Evolutionary conservation across 2,113 vertebrate species (phyloP), one percentile per base, ranked within the genome.

Genomic region (Myrmophylax atrothorax): DNA sequence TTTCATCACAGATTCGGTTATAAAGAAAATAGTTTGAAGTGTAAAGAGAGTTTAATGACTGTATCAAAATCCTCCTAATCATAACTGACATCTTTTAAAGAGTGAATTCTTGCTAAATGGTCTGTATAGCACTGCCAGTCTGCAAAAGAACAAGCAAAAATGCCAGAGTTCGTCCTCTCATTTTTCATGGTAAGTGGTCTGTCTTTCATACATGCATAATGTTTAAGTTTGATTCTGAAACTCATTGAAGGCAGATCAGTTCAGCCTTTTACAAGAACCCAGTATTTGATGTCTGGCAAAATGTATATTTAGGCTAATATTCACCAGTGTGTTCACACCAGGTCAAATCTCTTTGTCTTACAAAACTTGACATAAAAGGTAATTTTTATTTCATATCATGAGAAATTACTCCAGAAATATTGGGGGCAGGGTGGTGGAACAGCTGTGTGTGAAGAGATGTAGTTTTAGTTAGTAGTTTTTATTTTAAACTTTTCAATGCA

Each of bases 351-450:
- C 40, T 38, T 29, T 70, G 47, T 59, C 47, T 74, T 93, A 63
- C 26, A 84, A 86, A 93, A 77, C 8, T 29, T 59, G 3, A 22
- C 46, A 33, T 42, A 70, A 80, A 75, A 52, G 24, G 4, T 40
- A 53, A 42, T 37, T 77, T 77, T 53, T 46, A 55, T 42, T 81
- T 75, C 55, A 40, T 15, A 47, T 40, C 64, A 37, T 37, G 44
- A 72, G 31, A 88, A 50, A 76, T 63, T 70, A 17, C 42, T 85
- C 28, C 23, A 60, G 58, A 80, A 84, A 33, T 10, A 11, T 40
- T 35, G 14, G 9, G 12, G 16, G 20, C 3, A 4, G 9, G 12
- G 4, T 9, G 15, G 12, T 5, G 6, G 2, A 29, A 9, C 7
- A 49, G n/a, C 12, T 8, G 10, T 67, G 9, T 79, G 55, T 66